Percentiles rank a stretch among this genome's conserved stretches.
These are phyloP conservation scores for Phortica variegata DNA, from an alignment of 1,140 invertebrate genomes.

Conservation along the genomic window DNA sequence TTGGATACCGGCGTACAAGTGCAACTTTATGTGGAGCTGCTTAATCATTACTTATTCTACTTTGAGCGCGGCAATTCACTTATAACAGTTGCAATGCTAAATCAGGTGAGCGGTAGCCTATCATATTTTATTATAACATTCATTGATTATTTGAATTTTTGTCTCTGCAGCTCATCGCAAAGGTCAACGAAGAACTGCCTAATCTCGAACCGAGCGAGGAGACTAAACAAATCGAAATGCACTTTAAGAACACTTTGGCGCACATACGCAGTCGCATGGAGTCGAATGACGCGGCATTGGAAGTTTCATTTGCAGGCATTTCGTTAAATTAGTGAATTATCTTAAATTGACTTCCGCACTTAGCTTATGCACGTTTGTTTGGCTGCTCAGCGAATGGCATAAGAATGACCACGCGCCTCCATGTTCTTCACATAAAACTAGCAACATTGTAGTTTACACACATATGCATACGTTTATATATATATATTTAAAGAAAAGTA, in stretches of 20 bases:
- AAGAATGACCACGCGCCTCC: no score
- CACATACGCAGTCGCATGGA: slow-evolving; percentile 72
- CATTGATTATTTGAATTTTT: not conserved
- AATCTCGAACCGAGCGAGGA: slow-evolving; percentile 92
- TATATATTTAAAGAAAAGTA: no score
- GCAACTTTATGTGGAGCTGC: slow-evolving; percentile 90
- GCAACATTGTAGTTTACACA: no score
- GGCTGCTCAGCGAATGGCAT: no score
- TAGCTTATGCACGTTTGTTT: no score
- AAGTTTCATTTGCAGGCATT: slow-evolving; percentile 56
- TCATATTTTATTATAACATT: not conserved
- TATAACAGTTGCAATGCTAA: slow-evolving; percentile 64
- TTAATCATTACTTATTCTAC: slow-evolving; percentile 94
- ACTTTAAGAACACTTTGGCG: slow-evolving; percentile 86
- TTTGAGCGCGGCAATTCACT: slow-evolving; percentile 88
- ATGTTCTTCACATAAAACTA: no score
- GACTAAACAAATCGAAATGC: slow-evolving; percentile 93
- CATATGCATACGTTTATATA: no score
- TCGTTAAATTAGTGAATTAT: slow-evolving; percentile 50
- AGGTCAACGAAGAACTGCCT: slow-evolving; percentile 89
- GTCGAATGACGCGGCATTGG: slow-evolving; percentile 64
- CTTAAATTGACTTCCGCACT: no score
- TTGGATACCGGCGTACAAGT: slow-evolving; percentile 97
- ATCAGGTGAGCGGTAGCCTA: slow-evolving; percentile 63
- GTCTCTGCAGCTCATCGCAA: slow-evolving; percentile 79